phyloP scores from a whole-genome alignment of 2,797 vertebrate genomes.

The Coccyzus lansbergi region DNA sequence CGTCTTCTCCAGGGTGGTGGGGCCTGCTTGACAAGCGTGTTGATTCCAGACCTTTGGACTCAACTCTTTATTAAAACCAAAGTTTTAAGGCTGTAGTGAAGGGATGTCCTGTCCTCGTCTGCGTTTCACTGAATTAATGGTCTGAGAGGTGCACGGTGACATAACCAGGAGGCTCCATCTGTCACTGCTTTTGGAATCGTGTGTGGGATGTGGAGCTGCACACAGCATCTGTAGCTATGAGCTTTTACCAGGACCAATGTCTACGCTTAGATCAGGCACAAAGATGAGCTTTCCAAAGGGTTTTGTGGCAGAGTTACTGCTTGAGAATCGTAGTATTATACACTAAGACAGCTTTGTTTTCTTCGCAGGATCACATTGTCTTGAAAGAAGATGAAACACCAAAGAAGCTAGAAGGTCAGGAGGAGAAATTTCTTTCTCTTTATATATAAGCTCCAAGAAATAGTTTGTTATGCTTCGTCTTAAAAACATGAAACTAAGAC shows the following conservation, averaged over 20 bases:
- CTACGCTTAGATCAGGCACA: neutral
- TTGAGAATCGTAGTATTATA: neutral
- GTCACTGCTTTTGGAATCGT: neutral
- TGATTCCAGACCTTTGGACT: neutral
- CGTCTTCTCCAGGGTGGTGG: neutral
- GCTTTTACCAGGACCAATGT: neutral
- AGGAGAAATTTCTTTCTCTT: neutral
- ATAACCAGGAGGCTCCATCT: neutral
- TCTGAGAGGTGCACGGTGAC: neutral
- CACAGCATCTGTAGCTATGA: neutral
- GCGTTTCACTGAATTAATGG: neutral
- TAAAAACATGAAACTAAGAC: neutral
- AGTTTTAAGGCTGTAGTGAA: neutral
- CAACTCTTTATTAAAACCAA: neutral
- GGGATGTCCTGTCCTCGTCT: neutral
- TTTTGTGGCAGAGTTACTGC: neutral
- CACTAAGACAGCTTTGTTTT: neutral
- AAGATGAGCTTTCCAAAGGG: neutral
- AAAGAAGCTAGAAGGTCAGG: constrained; percentile 62
- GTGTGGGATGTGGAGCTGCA: neutral
- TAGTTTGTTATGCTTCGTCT: neutral
- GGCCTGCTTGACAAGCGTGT: neutral
- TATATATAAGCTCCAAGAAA: neutral
- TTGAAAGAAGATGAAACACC: constrained; percentile 69
- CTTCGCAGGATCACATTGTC: constrained; percentile 76